phyloP scores from a whole-genome alignment of 2,797 vertebrate species.

The Rhinichthys osculus region DNA sequence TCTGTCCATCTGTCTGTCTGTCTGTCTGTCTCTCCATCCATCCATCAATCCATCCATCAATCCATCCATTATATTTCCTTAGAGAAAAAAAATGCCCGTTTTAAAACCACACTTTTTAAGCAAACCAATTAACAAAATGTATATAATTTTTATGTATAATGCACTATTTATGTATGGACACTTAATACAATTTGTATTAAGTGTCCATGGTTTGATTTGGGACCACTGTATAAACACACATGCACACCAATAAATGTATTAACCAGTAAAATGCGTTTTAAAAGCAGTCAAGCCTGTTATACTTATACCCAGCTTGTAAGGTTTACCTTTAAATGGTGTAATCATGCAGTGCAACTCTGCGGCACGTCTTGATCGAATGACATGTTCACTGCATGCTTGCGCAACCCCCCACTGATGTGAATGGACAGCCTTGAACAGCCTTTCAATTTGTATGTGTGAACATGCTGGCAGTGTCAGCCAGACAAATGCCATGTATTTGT shows the following conservation, averaged over 20 bases:
- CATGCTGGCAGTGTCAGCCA: slow-evolving; percentile 16
- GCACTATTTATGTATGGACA: neutral
- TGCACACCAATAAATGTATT: neutral
- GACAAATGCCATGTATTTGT: slow-evolving; percentile 1
- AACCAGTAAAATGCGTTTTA: neutral
- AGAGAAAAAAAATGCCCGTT: neutral
- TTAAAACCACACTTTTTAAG: neutral
- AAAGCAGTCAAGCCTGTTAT: neutral
- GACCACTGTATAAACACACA: neutral
- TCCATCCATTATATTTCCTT: neutral
- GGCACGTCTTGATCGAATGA: neutral
- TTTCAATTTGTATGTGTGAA: slow-evolving; percentile 22
- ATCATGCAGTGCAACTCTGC: neutral
- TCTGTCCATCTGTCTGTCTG: neutral
- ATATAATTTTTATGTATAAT: neutral
- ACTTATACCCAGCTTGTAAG: neutral
- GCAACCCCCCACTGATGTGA: slow-evolving; percentile 8
- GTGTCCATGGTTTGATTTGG: neutral
- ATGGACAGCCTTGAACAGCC: slow-evolving; percentile 1
- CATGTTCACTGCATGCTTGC: slow-evolving; percentile 14
- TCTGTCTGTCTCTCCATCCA: accelerated
- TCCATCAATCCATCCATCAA: neutral
- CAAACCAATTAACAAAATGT: neutral
- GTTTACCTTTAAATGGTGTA: neutral
- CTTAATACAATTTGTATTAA: too few relatives aligned